Percentiles rank a stretch among this genome's conserved stretches.
Conservation (phyloP, 37 sponge, comb jelly and placozoan genomes). For the Sycon ciliatum region DNA sequence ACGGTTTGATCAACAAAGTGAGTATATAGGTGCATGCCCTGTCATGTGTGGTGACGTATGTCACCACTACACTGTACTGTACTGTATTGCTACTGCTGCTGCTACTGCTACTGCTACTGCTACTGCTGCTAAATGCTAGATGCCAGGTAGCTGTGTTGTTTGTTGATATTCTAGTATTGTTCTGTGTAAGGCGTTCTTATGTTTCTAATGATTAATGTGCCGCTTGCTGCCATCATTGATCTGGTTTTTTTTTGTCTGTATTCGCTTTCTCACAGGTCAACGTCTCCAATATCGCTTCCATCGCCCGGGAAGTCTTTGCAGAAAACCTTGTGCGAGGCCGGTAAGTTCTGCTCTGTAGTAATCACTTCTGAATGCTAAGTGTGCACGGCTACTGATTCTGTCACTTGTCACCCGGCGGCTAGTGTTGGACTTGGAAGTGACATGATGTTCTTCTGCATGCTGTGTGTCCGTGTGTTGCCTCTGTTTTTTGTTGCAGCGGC, state of each 20-base stretch:
- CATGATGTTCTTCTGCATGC: background rate
- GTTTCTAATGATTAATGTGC: background rate
- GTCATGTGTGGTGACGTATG: background rate
- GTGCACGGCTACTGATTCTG: background rate
- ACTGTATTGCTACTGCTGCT: background rate
- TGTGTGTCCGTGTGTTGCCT: background rate
- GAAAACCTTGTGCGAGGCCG: constrained; percentile 93
- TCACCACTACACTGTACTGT: background rate
- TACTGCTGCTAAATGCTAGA: no score
- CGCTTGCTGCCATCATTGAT: background rate
- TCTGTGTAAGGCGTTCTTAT: background rate
- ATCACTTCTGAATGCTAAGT: no score
- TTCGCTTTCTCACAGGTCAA: constrained; percentile 50
- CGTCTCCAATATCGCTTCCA: constrained; percentile 72
- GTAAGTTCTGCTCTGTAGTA: constrained; percentile 15
- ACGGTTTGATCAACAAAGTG: constrained; percentile 96
- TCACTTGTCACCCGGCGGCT: background rate
- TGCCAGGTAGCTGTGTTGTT: no score
- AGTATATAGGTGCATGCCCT: background rate
- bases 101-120: no score
- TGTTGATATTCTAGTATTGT: no score
- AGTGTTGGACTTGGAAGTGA: no score
- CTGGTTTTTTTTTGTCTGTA: background rate
- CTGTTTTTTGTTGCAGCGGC: constrained; percentile 41
- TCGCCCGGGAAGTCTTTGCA: constrained; percentile 73